Evolutionary conservation across 2,797 vertebrate genomes (phyloP).

Genomic region (Aplochiton taeniatus): DNA sequence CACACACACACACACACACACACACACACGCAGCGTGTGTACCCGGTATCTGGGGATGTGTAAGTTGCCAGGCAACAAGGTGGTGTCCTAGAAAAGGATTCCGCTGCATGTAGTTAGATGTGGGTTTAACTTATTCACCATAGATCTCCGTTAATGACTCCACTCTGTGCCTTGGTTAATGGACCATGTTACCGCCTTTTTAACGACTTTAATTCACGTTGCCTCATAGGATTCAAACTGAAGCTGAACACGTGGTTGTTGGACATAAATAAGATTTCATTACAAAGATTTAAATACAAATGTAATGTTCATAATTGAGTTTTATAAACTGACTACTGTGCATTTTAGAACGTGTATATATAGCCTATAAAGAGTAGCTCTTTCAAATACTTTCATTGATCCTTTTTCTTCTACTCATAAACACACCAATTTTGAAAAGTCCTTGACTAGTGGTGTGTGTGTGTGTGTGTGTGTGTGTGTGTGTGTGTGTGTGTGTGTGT

Average conservation of each 20-base stretch:
- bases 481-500: constrained; percentile 1
- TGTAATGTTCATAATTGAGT: too few species aligned
- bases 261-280: too few species aligned
- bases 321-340: too few species aligned
- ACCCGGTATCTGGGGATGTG: constrained; percentile 61
- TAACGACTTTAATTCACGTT: too few species aligned
- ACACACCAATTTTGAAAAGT: too few species aligned
- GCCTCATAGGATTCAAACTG: too few species aligned
- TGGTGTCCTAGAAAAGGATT: constrained; percentile 74
- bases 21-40: not conserved
- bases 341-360: too few species aligned
- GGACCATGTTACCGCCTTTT: not conserved
- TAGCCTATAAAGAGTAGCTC: too few species aligned
- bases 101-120: constrained; percentile 33
- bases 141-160: constrained; percentile 44
- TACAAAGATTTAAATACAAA: too few species aligned
- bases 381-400: too few species aligned
- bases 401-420: too few species aligned
- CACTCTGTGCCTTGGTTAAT: not conserved
- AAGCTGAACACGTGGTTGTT: too few species aligned
- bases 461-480: not conserved
- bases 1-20: constrained; percentile 7
- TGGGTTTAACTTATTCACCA: constrained; percentile 31
- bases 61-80: constrained; percentile 78
- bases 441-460: not conserved